Evolutionary conservation across 2,113 vertebrate genomes (phyloP).

Genomic region (Leucosticte australis): DNA sequence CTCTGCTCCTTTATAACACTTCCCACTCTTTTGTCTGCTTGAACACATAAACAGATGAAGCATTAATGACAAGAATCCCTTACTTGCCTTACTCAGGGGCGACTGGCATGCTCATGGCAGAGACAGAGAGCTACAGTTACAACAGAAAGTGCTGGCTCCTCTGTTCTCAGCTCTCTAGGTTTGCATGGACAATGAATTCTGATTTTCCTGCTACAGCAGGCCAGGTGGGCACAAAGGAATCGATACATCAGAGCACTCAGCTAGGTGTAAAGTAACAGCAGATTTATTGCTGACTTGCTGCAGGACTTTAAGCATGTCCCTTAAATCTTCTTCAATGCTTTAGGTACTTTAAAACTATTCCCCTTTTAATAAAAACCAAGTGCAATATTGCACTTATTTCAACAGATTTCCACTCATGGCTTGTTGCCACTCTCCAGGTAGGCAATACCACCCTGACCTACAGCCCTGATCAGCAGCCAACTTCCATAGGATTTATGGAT

Average conservation of each 20-base stretch:
- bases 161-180: neutral
- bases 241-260: neutral
- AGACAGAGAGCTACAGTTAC: neutral
- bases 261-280: neutral
- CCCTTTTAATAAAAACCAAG: neutral
- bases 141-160: slow-evolving; percentile 13
- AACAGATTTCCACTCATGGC: neutral
- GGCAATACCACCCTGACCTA: neutral
- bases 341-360: neutral
- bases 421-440: neutral
- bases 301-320: neutral
- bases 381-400: neutral
- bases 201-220: neutral
- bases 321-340: neutral
- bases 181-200: slow-evolving; percentile 8
- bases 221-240: neutral
- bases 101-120: neutral
- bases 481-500: neutral
- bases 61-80: neutral
- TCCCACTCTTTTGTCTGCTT: neutral
- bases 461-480: neutral
- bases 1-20: neutral
- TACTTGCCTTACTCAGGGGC: neutral
- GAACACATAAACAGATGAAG: neutral
- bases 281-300: slow-evolving; percentile 18